Base-by-base conservation (phyloP, 2,888 invertebrate species). In the Ormyrus thymus region DNA sequence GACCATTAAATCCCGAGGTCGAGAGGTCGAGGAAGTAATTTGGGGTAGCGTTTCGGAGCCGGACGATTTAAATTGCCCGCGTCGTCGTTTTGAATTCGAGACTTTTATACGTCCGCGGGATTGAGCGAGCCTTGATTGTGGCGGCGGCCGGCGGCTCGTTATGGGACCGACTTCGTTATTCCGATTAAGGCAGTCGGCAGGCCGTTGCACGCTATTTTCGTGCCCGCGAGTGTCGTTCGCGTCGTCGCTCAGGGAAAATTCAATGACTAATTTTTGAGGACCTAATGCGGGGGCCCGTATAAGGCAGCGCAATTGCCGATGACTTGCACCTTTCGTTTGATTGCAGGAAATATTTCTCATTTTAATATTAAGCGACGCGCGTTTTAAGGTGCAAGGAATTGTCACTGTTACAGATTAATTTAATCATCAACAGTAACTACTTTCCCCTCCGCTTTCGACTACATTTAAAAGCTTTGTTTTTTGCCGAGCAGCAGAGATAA, bases 1-100 rank as follows among this genome's bases (percentile, higher is more conserved):
- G 13, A 48, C 50, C 72, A 76, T 80, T 76, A 74, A 74, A 68
- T 13, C 65, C n/a, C 8, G 65, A 65, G 53, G 68, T 61, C 48
- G 46, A 10, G 58, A 65, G 61, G 59, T 65, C 71, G 68, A 68
- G 59, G 75, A 72, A 62, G 61, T 68, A 71, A 72, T 76, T 76
- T 76, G 59, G 69, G 64, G 69, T 43, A 56, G 45, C 13, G 66
- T 15, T 51, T 10, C 29, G 29, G 29, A 29, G 29, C 15, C n/a
- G 68, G 45, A 53, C 64, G 59, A 53, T 78, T 72, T 48, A 70
- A 77, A 71, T 65, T 71, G 65, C 6, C 59, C 66, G 62, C 58
- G 55, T n/a, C 68, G 50, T 15, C 8, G 3, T 43, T n/a, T n/a
- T 53, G 65, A 29, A 48, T 73, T 62, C 53, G 4, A 10, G 13